Conservation (phyloP, 2,888 invertebrate species). For the Drosophila acutilabella region DNA sequence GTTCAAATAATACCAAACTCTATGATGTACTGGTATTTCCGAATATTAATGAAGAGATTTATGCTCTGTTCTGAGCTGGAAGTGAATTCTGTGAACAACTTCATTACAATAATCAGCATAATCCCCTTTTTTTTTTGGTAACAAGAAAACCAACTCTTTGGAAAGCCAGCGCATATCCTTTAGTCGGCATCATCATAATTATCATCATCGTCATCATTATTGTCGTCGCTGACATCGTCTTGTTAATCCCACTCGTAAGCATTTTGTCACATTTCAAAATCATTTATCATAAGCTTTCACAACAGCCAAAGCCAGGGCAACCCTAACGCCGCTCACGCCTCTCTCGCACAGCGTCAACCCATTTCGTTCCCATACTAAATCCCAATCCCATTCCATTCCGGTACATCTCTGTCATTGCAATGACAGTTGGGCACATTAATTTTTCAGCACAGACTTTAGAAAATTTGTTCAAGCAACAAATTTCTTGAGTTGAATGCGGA, state of each 20-base stretch:
- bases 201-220: conserved; percentile 29
- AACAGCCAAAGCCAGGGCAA: conserved; percentile 41
- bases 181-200: conserved; percentile 22
- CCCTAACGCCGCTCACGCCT: conserved; percentile 56
- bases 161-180: conserved; percentile 41
- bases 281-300: conserved; percentile 82
- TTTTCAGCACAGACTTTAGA: conserved; percentile 76
- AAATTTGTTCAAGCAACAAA: conserved; percentile 72
- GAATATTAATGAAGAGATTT: conserved; percentile 29
- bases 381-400: conserved; percentile 44
- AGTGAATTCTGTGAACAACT: conserved; percentile 51
- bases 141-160: conserved; percentile 46
- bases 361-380: conserved; percentile 15
- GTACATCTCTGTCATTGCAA: conserved; percentile 72
- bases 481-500: conserved; percentile 50
- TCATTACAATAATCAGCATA: conserved; percentile 64
- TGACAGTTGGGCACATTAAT: conserved; percentile 78
- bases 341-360: conserved; percentile 28
- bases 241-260: conserved; percentile 79
- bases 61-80: conserved; percentile 11
- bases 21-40: conserved; percentile 3
- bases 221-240: conserved; percentile 48
- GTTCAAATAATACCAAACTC: background rate
- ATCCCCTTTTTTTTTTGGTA: conserved; percentile 37
- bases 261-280: conserved; percentile 83